Evolutionary conservation across 1,140 invertebrate species (phyloP), one percentile per base, ranked within the genome.

Genomic region (Andrena cerasifolii): DNA sequence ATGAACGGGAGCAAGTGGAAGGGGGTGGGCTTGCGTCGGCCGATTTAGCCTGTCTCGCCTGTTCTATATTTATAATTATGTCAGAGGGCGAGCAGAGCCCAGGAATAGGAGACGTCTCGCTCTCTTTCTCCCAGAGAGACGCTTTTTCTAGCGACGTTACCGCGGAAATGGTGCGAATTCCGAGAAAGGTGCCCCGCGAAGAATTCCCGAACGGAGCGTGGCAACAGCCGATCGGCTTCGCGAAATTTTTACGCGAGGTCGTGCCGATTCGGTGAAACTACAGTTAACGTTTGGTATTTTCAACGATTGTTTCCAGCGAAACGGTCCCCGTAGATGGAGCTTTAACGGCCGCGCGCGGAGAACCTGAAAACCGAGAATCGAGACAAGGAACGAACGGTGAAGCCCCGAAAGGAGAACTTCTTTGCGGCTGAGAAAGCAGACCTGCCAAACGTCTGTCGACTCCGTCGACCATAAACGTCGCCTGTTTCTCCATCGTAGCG

Each of bases 61-160:
- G 79, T 85, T 83, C 87, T 90, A 89, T 89, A 90, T 90, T 87
- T 89, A 77, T 81, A 83, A 80, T 80, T 83, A 83, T 83, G 72
- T 80, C 81, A 83, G 74, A 85, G 82, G 70, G 47, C 75, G 63
- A 54, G 21, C 67, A 21, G 24, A 45, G n/a, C 51, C 65, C 62
- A 51, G 62, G 78, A 82, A 83, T 83, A 83, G 68, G 59, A 28
- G 61, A 31, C 58, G 47, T 18, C 31, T 18, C 54, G 31, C 36
- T 70, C 45, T 66, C 21, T 59, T 26, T 45, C 47, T 12, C 28
- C 16, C 47, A 1, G 5, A 7, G 1, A 18, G 21, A 12, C 56
- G 24, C 26, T 18, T 28, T 54, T 53, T 49, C 75, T 79, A 10
- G 4, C 21, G 26, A 21, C 16, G 18, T 47, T n/a, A 12, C 21